phyloP scores from a whole-genome alignment of 2,113 vertebrate species.

The Callorhinus ursinus region DNA sequence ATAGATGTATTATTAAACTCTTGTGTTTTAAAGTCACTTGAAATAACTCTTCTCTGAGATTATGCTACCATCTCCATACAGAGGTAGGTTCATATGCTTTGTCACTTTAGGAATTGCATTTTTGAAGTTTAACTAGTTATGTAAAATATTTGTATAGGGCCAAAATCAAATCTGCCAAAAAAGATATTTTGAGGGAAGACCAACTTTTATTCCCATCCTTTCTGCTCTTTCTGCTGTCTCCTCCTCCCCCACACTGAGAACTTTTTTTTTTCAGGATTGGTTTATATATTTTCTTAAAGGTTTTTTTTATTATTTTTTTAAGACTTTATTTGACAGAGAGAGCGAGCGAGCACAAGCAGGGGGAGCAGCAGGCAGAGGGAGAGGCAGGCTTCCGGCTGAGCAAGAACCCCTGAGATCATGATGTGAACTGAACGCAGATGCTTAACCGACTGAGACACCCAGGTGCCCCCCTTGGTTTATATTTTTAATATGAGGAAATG shows the following conservation, averaged over 20 bases:
- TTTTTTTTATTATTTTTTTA: background rate
- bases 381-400: background rate
- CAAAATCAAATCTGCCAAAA: background rate
- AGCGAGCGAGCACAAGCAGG: background rate
- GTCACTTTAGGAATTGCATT: background rate
- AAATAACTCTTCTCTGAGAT: background rate
- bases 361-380: too few relatives aligned
- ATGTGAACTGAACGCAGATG: background rate
- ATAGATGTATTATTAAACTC: background rate
- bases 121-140: slow-evolving; percentile 5
- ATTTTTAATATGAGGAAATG: background rate
- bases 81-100: background rate
- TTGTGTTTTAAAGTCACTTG: background rate
- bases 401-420: background rate
- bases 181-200: background rate
- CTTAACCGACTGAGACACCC: background rate
- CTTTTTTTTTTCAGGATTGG: background rate
- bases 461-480: background rate
- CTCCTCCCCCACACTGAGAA: background rate
- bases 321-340: background rate
- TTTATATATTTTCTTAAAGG: background rate
- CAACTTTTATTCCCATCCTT: background rate
- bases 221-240: too few relatives aligned
- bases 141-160: background rate
- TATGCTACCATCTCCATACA: background rate